phyloP scores from a whole-genome alignment of 2,797 vertebrate genomes.

The Bovichtus diacanthus region DNA sequence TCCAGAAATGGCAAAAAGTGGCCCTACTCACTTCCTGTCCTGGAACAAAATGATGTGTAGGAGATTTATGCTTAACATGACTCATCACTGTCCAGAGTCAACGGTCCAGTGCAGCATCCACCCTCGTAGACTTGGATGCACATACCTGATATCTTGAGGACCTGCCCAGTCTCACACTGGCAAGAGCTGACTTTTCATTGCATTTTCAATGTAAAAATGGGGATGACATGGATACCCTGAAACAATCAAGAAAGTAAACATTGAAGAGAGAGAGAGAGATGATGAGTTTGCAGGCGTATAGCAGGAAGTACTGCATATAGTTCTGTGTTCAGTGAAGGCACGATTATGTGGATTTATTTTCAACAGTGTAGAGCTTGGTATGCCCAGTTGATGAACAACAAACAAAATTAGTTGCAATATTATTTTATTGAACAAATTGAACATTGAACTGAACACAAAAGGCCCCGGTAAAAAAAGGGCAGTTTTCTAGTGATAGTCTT shows the following conservation, averaged over 20 bases:
- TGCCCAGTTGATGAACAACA: neutral
- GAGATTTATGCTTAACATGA: conserved; percentile 42
- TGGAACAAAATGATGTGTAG: conserved; percentile 20
- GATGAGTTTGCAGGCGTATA: neutral
- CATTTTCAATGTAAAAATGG: neutral
- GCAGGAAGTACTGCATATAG: neutral
- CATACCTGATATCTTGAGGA: neutral
- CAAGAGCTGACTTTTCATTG: neutral
- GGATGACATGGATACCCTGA: neutral
- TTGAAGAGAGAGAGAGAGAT: neutral
- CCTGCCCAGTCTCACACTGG: neutral
- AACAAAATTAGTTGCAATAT: neutral
- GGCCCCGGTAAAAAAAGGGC: too few species aligned
- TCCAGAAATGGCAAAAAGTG: conserved; percentile 37
- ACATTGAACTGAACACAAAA: too few species aligned
- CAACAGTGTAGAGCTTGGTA: neutral
- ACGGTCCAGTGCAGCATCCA: neutral
- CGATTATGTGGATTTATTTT: neutral
- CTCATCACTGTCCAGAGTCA: conserved; percentile 30
- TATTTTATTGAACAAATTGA: too few species aligned
- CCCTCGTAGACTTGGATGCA: neutral
- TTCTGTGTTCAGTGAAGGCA: neutral
- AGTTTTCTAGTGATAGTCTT: too few species aligned
- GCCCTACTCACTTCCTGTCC: conserved; percentile 50
- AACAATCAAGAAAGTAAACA: neutral